These are phyloP conservation scores for Ctenopoma kingsleyae DNA, from an alignment of 2,797 vertebrate species.

Conservation along the genomic window DNA sequence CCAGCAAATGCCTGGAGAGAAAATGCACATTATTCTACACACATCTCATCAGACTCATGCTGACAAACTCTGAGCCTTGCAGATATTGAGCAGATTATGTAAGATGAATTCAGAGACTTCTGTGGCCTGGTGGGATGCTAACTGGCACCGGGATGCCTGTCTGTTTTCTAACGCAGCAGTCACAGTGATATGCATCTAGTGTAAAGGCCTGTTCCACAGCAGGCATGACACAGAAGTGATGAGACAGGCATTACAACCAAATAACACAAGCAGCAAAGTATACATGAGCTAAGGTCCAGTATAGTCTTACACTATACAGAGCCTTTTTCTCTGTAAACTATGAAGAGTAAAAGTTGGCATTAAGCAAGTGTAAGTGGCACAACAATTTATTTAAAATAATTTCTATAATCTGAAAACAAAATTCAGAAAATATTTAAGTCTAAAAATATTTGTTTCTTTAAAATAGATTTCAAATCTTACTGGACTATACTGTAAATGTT, in stretches of 20 bases:
- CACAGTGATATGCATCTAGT: conserved; percentile 23
- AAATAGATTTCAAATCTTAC: too few species aligned
- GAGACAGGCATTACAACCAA: conserved; percentile 45
- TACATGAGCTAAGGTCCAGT: neutral
- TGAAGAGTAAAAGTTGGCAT: neutral
- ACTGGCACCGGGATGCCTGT: conserved; percentile 48
- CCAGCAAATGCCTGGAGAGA: conserved; percentile 18
- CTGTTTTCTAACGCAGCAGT: conserved; percentile 44
- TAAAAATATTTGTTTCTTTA: too few species aligned
- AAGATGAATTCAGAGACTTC: conserved; percentile 40
- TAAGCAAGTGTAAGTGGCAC: neutral
- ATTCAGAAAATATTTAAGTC: neutral
- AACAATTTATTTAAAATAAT: too few species aligned
- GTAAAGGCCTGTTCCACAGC: conserved; percentile 45
- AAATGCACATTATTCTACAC: conserved; percentile 5
- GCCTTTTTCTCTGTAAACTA: too few species aligned
- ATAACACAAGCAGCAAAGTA: neutral
- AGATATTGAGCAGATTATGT: conserved; percentile 42
- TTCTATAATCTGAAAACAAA: neutral
- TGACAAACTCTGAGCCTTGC: conserved; percentile 24
- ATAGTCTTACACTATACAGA: neutral
- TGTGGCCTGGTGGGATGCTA: conserved; percentile 40
- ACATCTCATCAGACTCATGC: conserved; percentile 24
- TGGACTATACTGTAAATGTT: too few species aligned
- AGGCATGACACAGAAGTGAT: conserved; percentile 30